A percentile compares a stretch with the other conserved stretches of the same genome.
Conservation (phyloP, 2,797 vertebrate species). For the Onychomys torridus region DNA sequence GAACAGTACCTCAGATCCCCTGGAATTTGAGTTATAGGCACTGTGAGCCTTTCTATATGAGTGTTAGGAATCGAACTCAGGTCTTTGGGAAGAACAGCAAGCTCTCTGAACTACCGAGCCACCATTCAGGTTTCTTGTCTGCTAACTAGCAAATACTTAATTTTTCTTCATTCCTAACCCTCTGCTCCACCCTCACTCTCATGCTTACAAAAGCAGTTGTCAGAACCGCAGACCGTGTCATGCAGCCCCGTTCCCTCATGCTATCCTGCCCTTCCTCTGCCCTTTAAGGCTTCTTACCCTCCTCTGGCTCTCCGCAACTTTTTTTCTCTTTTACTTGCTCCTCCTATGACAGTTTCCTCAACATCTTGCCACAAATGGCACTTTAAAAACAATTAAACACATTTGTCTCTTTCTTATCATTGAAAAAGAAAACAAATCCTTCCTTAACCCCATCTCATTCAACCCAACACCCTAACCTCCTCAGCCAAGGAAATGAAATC, state of each 20-base stretch:
- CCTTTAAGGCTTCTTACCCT: not conserved
- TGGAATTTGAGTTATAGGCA: not conserved
- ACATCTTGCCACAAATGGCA: not conserved
- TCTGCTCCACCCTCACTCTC: not conserved
- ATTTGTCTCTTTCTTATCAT: not conserved
- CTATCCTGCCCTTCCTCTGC: not conserved
- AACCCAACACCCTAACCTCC: rapidly evolving
- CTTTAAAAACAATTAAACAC: not conserved
- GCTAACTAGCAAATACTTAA: not conserved
- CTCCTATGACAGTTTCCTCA: not conserved
- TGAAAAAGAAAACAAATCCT: not conserved
- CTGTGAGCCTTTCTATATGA: not conserved
- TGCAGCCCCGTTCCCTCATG: not conserved
- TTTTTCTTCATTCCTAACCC: not conserved
- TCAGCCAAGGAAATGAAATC: not conserved
- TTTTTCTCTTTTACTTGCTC: not conserved
- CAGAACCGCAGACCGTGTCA: not conserved
- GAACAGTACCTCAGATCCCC: not conserved
- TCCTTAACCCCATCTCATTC: not conserved
- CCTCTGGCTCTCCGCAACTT: not conserved
- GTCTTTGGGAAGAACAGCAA: not conserved
- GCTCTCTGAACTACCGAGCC: not conserved
- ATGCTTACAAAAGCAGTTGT: not conserved
- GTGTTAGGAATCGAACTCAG: too few species aligned
- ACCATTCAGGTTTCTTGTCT: not conserved